Conservation (phyloP, 1,140 invertebrate genomes). For the Xylocopa sonorina region DNA sequence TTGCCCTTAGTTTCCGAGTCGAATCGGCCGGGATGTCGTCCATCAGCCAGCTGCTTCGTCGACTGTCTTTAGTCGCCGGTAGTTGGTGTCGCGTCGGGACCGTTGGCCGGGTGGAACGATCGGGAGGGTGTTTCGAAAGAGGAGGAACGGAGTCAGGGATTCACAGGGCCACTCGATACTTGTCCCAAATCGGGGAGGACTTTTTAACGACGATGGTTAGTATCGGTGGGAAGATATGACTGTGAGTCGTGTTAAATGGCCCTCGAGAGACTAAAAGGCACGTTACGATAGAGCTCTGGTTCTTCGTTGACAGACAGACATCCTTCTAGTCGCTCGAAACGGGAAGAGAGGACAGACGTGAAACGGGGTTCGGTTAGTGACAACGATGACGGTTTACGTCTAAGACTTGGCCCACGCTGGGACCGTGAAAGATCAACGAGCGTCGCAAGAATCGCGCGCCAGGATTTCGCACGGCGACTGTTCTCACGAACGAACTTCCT, state of each 20-base stretch:
- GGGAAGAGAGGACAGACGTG: not conserved
- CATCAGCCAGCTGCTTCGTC: constrained; percentile 60
- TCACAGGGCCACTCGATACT: constrained; percentile 5
- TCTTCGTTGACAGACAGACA: too few relatives aligned
- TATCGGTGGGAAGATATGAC: constrained; percentile 9
- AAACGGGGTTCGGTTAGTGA: constrained; percentile 27
- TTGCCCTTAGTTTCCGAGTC: constrained; percentile 37
- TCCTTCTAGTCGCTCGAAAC: not conserved
- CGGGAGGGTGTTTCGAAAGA: constrained; percentile 35
- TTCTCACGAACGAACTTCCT: not conserved
- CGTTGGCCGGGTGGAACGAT: constrained; percentile 76
- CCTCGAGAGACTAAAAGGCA: not conserved
- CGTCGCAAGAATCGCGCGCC: not conserved
- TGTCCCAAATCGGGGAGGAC: not conserved
- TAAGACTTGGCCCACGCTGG: not conserved
- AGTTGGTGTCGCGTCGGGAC: constrained; percentile 80
- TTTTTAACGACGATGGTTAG: not conserved
- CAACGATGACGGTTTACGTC: constrained; percentile 19
- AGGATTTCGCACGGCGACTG: not conserved
- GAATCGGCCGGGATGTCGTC: constrained; percentile 54
- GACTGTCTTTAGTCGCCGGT: constrained; percentile 67
- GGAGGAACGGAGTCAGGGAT: not conserved
- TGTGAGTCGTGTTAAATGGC: not conserved
- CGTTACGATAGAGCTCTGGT: too few relatives aligned
- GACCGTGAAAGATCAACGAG: not conserved